Base-by-base conservation (phyloP, 2,113 vertebrate genomes). In the Pimephales promelas region DNA sequence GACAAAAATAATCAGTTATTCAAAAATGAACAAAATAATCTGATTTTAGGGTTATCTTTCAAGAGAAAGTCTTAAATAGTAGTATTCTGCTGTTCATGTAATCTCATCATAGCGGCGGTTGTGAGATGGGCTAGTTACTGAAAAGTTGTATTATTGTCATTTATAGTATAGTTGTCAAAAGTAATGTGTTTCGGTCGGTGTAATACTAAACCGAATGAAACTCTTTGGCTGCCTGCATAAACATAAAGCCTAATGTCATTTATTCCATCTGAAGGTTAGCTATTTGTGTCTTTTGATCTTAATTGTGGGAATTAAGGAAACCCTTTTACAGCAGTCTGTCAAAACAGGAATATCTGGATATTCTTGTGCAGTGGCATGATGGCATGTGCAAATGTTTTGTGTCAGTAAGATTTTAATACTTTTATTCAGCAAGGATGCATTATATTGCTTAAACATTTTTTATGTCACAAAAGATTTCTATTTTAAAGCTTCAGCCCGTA, bases 301-400 rank as follows among this genome's bases (percentile, higher is more conserved):
- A 10, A 59, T 28, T 20, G 54, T 62, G 16, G 16, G 45, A 36
- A 36, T 43, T 72, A 40, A 62, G 13, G 6, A 22, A 47, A 40
- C 54, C 49, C 13, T 18, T 73, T 22, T 31, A 36, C 31, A 43
- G 26, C 70, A 52, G 31, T 57, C 40, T 36, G 3, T 76, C 40
- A 26, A 66, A 62, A 71, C 47, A 28, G 43, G 6, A 54, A 7
- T 10, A 82, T 81, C 31, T 59, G 26, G 40, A n/a, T 77, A 78
- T 76, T 80, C 36, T 64, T 61, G 68, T 79, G 34, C 34, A 13
- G 75, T 68, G 16, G 49, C 26, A 64, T 40, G 22, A 49, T 78
- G 43, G 22, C 22, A 26, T 2, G 8, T 66, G 22, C 0, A 71
- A 64, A 66, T 18, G 16, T 14, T 34, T 62, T 62, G 24, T 62